Percentiles rank a stretch among this genome's conserved stretches.
These are phyloP conservation scores for Rhyzopertha dominica DNA, from an alignment of 1,140 invertebrate genomes.

Conservation along the genomic window DNA sequence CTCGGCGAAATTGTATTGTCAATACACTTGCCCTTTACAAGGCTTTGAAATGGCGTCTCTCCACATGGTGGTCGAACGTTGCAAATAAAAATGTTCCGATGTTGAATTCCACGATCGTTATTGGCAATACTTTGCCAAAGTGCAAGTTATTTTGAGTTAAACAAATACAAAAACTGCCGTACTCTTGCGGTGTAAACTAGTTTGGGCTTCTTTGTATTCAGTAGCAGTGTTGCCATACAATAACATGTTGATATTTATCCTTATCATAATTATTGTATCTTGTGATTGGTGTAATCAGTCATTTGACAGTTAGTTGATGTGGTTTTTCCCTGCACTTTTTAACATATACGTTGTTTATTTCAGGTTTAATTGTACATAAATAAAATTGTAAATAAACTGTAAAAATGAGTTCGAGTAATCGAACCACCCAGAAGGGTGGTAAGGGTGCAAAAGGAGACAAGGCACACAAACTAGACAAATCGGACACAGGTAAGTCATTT, in stretches of 20 bases:
- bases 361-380: slow-evolving; percentile 46
- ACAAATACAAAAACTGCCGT: background rate
- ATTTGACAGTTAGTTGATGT: slow-evolving; percentile 6
- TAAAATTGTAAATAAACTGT: slow-evolving; percentile 45
- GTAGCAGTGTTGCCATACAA: background rate
- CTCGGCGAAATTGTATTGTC: slow-evolving; percentile 25
- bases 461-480: slow-evolving; percentile 38
- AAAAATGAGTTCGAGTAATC: slow-evolving; percentile 46
- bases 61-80: slow-evolving; percentile 40
- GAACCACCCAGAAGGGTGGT: slow-evolving; percentile 46
- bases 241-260: background rate
- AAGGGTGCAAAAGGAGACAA: slow-evolving; percentile 45
- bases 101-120: background rate
- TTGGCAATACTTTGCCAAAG: background rate
- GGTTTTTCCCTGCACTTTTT: no score
- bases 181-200: background rate
- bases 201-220: background rate
- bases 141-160: background rate
- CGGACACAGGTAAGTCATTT: slow-evolving; percentile 28
- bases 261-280: slow-evolving; percentile 5
- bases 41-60: slow-evolving; percentile 44
- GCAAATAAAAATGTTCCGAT: background rate
- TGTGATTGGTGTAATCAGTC: slow-evolving; percentile 2
- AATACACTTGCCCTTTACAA: slow-evolving; percentile 32
- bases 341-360: no score